Percentiles rank a stretch among this genome's conserved stretches.
phyloP scores from a whole-genome alignment of 2,113 vertebrate species.

The Ahaetulla prasina region DNA sequence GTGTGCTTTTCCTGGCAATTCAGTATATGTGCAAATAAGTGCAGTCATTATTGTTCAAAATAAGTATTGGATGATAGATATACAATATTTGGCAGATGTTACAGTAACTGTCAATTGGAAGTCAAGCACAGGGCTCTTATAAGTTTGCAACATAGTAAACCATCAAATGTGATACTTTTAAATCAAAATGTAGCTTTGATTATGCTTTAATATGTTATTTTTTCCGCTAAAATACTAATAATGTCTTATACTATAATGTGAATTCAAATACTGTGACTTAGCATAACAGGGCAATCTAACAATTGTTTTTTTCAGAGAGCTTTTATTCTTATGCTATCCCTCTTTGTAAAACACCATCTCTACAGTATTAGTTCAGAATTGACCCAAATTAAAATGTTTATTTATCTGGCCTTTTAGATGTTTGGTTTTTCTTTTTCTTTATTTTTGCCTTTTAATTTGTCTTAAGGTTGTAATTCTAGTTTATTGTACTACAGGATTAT shows the following conservation, averaged over 20 bases:
- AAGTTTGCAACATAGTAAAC: not conserved
- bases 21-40: not conserved
- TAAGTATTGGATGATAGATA: not conserved
- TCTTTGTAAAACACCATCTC: not conserved
- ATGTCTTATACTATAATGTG: not conserved
- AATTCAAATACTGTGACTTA: not conserved
- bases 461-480: not conserved
- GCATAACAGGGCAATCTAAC: not conserved
- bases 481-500: not conserved
- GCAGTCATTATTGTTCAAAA: not conserved
- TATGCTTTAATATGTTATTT: not conserved
- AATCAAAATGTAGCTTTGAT: not conserved
- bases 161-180: not conserved
- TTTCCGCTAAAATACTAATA: not conserved
- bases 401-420: not conserved
- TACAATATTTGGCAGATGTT: not conserved
- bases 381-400: not conserved
- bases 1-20: not conserved
- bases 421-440: not conserved
- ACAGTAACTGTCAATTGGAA: not conserved
- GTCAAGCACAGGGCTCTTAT: not conserved
- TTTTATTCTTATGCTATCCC: not conserved
- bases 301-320: not conserved
- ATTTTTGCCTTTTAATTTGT: not conserved
- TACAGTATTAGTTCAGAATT: not conserved